A percentile compares a stretch with the other conserved stretches of the same genome.
These are phyloP conservation scores for Rhinolophus sinicus DNA, from an alignment of 2,113 vertebrate species.

Conservation along the genomic window DNA sequence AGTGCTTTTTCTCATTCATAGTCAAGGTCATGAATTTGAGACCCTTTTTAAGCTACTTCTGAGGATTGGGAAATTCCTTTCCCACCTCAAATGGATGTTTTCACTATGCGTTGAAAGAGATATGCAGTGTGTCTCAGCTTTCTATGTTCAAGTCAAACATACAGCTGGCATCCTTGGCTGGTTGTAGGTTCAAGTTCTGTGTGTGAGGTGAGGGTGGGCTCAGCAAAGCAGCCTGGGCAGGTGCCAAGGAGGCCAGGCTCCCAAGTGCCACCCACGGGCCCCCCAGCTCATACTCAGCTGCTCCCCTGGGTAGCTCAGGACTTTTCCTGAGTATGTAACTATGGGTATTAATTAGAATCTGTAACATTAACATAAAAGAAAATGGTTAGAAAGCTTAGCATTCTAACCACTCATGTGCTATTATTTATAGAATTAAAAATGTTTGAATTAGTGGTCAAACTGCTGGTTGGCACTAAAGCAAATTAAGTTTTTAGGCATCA, in stretches of 20 bases:
- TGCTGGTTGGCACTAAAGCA: background rate
- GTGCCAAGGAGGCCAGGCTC: background rate
- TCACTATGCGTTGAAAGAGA: background rate
- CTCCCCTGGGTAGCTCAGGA: background rate
- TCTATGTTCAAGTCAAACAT: background rate
- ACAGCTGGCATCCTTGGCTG: background rate
- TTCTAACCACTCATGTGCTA: background rate
- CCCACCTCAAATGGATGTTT: background rate
- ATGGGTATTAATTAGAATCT: background rate
- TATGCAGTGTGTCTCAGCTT: background rate
- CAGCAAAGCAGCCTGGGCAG: background rate
- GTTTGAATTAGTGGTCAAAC: background rate
- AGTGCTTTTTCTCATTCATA: background rate
- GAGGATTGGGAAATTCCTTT: background rate
- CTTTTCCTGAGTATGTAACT: background rate
- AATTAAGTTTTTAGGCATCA: background rate
- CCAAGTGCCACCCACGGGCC: accelerated
- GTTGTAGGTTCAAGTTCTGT: background rate
- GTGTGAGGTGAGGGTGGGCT: background rate
- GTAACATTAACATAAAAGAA: background rate
- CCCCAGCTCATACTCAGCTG: accelerated
- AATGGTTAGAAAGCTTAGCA: background rate
- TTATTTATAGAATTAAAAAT: constrained; percentile 10
- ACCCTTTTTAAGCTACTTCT: background rate
- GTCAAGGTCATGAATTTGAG: background rate